Conservation (phyloP, 2,113 vertebrate species). For the Acanthisitta chloris region DNA sequence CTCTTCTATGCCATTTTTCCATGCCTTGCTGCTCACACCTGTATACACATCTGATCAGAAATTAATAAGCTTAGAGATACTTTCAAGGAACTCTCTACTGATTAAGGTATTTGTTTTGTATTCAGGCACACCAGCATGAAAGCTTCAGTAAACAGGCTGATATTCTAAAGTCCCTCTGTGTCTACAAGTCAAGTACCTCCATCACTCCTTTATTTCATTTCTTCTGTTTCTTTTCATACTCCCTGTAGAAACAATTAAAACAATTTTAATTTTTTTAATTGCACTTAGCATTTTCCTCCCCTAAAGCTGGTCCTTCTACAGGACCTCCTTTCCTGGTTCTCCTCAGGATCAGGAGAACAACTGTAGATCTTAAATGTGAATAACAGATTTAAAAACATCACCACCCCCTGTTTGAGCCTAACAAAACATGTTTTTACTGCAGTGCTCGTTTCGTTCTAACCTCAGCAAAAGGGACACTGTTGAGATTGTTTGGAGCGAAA, state of each 20-base stretch:
- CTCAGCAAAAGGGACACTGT: neutral
- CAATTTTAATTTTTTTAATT: neutral
- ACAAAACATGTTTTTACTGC: neutral
- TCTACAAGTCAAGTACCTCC: neutral
- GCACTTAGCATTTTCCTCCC: neutral
- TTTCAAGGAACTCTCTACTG: neutral
- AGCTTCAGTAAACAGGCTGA: neutral
- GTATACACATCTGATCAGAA: neutral
- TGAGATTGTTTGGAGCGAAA: neutral
- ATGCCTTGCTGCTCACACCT: neutral
- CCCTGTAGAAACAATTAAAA: neutral
- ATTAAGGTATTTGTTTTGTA: neutral
- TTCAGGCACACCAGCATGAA: neutral
- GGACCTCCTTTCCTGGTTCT: neutral
- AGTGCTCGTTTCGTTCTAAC: neutral
- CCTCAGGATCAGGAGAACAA: neutral
- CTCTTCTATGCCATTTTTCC: neutral
- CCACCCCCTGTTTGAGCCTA: neutral
- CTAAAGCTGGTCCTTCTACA: neutral
- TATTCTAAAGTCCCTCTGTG: neutral
- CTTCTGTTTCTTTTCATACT: neutral
- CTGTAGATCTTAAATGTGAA: neutral
- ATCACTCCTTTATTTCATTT: neutral
- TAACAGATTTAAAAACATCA: neutral
- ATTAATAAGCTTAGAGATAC: neutral